Base-by-base conservation (phyloP, 2,888 invertebrate species). In the Ormyrus thymus region DNA sequence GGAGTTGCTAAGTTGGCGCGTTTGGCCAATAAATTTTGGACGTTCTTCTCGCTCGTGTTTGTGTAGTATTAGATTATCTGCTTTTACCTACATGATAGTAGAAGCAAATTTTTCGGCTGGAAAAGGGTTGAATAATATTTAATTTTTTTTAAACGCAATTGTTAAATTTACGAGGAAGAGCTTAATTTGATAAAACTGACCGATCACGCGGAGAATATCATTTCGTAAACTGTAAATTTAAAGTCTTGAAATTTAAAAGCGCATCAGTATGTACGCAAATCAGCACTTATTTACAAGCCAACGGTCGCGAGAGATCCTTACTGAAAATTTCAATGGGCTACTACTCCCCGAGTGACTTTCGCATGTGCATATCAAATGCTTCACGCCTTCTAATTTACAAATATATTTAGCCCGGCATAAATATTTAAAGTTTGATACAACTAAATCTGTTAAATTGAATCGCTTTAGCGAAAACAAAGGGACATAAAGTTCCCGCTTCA, bases 381-480 rank as follows among this genome's bases (percentile, higher is more conserved):
- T 70, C 56, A 78, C 75, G 70, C 70, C 79, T 69, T 59, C 70
- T 65, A 65, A 79, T 75, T 79, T 71, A 53, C 75, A 62, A 78
- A 73, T 78, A 56, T 46, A 51, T 70, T 55, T 48, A 56, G 43
- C 7, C 51, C n/a, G 15, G 50, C 55, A 79, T 80, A 64, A 76
- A 80, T 76, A 73, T 76, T 76, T 73, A 73, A 76, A 59, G 56
- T 70, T 76, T 73, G 76, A 64, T 65, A 80, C 46, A 73, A 76
- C 73, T 76, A 80, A 69, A 76, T 80, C 69, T 65, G 62, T 65
- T 76, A 70, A 78, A 74, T 78, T 74, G 74, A 78, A 74, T 78
- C 74, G 69, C 74, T 74, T 74, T 69, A 69, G 56, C 43, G 56
- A 64, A 80, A 74, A 80, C 77, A 80, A 80, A 80, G 78, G 78